A percentile compares a stretch with the other conserved stretches of the same genome.
phyloP scores from a whole-genome alignment of 1,140 invertebrate species.

The Coptotermes formosanus region DNA sequence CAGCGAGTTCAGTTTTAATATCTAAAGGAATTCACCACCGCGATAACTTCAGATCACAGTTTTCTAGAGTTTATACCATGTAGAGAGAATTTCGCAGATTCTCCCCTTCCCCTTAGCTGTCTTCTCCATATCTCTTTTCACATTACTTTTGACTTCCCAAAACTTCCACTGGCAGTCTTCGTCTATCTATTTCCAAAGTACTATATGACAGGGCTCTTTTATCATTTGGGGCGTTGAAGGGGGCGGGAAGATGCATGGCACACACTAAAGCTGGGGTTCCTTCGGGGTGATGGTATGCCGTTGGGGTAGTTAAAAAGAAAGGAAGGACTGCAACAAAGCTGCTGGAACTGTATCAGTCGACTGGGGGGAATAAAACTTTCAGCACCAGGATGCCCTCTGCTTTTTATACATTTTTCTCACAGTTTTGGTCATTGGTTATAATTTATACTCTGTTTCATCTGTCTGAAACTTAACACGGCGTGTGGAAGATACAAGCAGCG shows the following conservation, averaged over 20 bases:
- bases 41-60: neutral
- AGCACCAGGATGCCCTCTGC: neutral
- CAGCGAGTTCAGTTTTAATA: neutral
- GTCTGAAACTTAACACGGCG: neutral
- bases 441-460: neutral
- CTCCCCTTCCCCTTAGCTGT: neutral
- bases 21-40: neutral
- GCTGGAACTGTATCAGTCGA: neutral
- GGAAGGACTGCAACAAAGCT: neutral
- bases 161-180: slow-evolving; percentile 11
- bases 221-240: neutral
- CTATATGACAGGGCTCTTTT: neutral
- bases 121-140: neutral
- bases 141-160: neutral
- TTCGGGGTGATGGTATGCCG: neutral
- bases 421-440: neutral
- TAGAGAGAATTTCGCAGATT: neutral
- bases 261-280: neutral
- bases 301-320: neutral
- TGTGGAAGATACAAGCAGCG: too few relatives aligned
- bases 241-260: slow-evolving; percentile 2
- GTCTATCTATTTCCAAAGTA: neutral
- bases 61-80: neutral
- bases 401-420: neutral
- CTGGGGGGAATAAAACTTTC: neutral